Percentiles rank a stretch among this genome's conserved stretches.
phyloP scores from a whole-genome alignment of 2,113 vertebrate species.

The Pelecanus crispus region DNA sequence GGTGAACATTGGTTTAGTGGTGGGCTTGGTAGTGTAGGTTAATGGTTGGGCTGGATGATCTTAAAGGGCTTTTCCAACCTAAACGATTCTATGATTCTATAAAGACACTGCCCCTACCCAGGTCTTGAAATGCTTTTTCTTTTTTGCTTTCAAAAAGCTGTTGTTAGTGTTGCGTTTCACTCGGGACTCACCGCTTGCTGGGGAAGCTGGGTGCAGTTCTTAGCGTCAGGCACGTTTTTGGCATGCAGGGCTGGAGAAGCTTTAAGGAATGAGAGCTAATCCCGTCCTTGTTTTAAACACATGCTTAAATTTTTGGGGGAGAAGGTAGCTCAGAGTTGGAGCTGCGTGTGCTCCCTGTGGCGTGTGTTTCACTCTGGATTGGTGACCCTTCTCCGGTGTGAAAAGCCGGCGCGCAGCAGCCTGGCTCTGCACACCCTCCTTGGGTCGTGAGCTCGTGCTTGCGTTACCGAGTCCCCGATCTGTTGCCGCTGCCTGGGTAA shows the following conservation, averaged over 20 bases:
- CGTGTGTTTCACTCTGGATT: accelerated
- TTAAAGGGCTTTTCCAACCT: too few relatives aligned
- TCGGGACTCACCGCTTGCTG: accelerated
- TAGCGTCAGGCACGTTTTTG: accelerated
- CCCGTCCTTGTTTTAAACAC: not conserved
- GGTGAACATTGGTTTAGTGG: too few relatives aligned
- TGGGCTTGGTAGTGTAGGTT: too few relatives aligned
- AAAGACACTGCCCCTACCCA: not conserved
- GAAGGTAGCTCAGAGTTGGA: not conserved
- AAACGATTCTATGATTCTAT: too few relatives aligned
- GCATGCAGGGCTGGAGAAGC: not conserved
- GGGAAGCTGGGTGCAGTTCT: not conserved
- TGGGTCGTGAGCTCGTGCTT: not conserved
- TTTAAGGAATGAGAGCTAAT: not conserved
- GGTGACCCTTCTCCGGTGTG: not conserved
- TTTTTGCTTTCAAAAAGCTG: not conserved
- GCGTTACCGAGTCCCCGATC: accelerated
- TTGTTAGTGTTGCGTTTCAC: accelerated
- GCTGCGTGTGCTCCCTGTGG: not conserved
- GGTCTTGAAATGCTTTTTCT: not conserved
- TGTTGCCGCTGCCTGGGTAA: not conserved
- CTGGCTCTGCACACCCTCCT: not conserved
- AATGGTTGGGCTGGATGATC: too few relatives aligned
- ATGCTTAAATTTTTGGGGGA: not conserved
- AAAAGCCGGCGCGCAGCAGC: not conserved